These are phyloP conservation scores for Dicentrarchus labrax DNA, from an alignment of 2,113 vertebrate genomes.

Conservation along the genomic window DNA sequence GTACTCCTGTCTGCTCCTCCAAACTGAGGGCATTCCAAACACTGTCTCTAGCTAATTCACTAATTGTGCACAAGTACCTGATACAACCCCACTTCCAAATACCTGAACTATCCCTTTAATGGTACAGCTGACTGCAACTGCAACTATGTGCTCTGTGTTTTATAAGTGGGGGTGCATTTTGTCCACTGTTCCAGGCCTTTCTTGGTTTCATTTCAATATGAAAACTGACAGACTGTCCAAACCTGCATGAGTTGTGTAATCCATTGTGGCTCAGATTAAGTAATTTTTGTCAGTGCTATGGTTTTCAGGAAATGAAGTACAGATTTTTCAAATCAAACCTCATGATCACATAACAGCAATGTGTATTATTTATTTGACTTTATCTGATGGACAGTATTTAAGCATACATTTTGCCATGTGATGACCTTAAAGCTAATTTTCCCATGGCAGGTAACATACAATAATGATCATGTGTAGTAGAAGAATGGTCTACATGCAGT, in stretches of 20 bases:
- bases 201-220: neutral
- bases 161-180: neutral
- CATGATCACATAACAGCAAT: neutral
- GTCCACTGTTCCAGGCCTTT: neutral
- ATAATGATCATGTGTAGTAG: too few relatives aligned
- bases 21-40: too few relatives aligned
- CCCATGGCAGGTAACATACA: too few relatives aligned
- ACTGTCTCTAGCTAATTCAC: too few relatives aligned
- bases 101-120: too few relatives aligned
- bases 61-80: too few relatives aligned
- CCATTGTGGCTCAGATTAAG: neutral
- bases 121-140: neutral
- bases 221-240: neutral
- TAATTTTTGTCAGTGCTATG: neutral
- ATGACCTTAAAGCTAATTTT: too few relatives aligned
- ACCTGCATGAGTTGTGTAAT: neutral
- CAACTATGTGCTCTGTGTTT: neutral
- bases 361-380: neutral
- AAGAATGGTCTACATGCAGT: neutral
- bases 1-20: too few relatives aligned
- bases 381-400: neutral
- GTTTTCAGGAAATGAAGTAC: neutral
- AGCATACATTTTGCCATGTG: too few relatives aligned
- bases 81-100: too few relatives aligned
- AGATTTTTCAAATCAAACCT: neutral